Conservation (phyloP, 2,888 invertebrate species). For the Nomada ferruginata region DNA sequence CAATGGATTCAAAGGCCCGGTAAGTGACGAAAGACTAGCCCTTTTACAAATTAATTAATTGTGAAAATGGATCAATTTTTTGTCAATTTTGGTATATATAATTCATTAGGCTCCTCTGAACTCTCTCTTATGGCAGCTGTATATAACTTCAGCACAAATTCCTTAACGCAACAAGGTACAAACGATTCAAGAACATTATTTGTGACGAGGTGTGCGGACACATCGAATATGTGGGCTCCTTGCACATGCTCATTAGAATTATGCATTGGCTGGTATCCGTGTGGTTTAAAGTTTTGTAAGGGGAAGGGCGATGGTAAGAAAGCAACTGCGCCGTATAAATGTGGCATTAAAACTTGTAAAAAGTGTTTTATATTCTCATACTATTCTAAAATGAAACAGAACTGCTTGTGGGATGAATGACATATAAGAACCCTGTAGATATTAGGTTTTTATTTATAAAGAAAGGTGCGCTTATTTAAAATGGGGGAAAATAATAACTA, state of each 20-base stretch:
- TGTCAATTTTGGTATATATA: neutral
- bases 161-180: conserved; percentile 80
- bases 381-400: conserved; percentile 92
- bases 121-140: conserved; percentile 90
- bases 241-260: conserved; percentile 94
- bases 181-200: conserved; percentile 77
- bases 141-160: conserved; percentile 88
- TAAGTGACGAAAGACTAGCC: conserved; percentile 79
- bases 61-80: no score
- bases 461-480: neutral
- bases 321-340: conserved; percentile 91
- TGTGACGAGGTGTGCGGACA: conserved; percentile 87
- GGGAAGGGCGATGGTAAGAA: conserved; percentile 89
- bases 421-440: conserved; percentile 77
- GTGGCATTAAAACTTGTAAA: conserved; percentile 97
- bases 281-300: conserved; percentile 97
- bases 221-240: conserved; percentile 89
- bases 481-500: neutral
- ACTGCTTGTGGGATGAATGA: conserved; percentile 93
- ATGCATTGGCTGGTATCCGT: conserved; percentile 98
- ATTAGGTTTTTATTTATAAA: conserved; percentile 38
- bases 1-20: conserved; percentile 92
- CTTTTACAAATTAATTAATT: neutral
- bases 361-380: conserved; percentile 95
- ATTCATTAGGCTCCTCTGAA: conserved; percentile 85